Evolutionary conservation across 1,140 invertebrate genomes (phyloP), one percentile per base, ranked within the genome.

Genomic region (Zaprionus ornatus): DNA sequence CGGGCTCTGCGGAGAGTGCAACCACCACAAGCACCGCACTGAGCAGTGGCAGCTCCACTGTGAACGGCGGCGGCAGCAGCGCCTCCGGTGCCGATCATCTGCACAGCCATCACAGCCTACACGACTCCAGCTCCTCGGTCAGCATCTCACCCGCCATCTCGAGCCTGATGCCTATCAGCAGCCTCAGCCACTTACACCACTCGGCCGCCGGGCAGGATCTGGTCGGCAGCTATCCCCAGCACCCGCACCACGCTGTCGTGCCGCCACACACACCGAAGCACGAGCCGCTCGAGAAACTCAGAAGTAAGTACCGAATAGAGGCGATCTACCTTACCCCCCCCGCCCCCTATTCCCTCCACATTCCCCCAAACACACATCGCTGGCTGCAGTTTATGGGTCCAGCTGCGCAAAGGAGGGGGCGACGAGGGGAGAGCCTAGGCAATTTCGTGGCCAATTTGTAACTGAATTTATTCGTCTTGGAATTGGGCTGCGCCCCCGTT

Each of bases 221-320:
- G 56, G 90, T 91, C 27, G 74, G 83, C 42, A 85, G 91, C 25
- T 92, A 92, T 76, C 68, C 82, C 15, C 95, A 95, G 80, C 95
- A 95, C 82, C 94, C 94, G 69, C 94, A 94, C 82, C 93, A 95
- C 17, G 56, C 62, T 10, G 91, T 91, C 25, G 91, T 91, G 61
- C 77, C 94, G 94, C 88, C 94, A 93, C 62, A 94, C 94, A 94
- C 95, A 76, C 91, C 91, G 42, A 92, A 92, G 80, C 96, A 96
- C 86, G 96, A 97, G 91, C 96, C 96, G 10, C 91, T 97, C 55
- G 96, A 97, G 93, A 97, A 97, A 93, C 94, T 97, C 77, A 97
- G 96, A 95, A 94, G 96, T 95, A 95, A 93, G 95, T 96, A 92
- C 66, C 87, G 79, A 91, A 87, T 82, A 87, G 68, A 74, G 60